Evolutionary conservation across 2,888 invertebrate species (phyloP), one percentile per base, ranked within the genome.

Genomic region (Pristionchus fissidentatus): DNA sequence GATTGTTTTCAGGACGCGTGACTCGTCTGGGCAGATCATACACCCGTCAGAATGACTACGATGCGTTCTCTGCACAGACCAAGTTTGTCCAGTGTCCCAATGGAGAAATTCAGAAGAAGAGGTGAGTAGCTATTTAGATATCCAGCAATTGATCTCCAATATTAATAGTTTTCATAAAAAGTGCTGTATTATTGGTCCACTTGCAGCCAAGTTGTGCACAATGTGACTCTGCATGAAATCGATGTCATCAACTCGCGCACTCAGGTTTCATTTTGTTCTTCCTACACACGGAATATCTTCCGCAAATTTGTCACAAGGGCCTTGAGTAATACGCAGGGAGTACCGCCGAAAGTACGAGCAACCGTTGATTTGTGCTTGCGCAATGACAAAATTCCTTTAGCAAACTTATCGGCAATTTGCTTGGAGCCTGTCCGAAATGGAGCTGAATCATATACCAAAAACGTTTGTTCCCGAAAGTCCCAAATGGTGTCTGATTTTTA

Each of bases 221-320:
- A 98, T 0, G 98, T 99, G 0, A 97, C 97, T 0, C 93, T 99
- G n/a, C 99, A 99, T 92, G 99, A 99, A 93, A 97, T 99, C 83
- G 99, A 99, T 93, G 99, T 99, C 7, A 99, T 99, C 92, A 99
- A 99, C 93, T 97, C 97, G 62, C 94, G 99, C 87, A 97, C 98
- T 0, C 88, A 89, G 73, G 84, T 83, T 22, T 19, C 8, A 26
- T 41, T n/a, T n/a, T n/a, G n/a, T n/a, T 49, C 19, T 19, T 49
- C 19, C 10, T 49, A 49, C 49, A 19, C 49, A 13, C 19, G 49
- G 19, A 19, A 49, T 13, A 49, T 49, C 13, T 49, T 49, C 10
- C 13, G 13, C 19, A 13, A 19, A 49, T 49, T n/a, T n/a, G n/a
- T n/a, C n/a, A n/a, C n/a, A n/a, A n/a, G n/a, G n/a, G n/a, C n/a